Evolutionary conservation across 1,140 invertebrate genomes (phyloP), one percentile per base, ranked within the genome.

Genomic region (Macrobrachium nipponense): DNA sequence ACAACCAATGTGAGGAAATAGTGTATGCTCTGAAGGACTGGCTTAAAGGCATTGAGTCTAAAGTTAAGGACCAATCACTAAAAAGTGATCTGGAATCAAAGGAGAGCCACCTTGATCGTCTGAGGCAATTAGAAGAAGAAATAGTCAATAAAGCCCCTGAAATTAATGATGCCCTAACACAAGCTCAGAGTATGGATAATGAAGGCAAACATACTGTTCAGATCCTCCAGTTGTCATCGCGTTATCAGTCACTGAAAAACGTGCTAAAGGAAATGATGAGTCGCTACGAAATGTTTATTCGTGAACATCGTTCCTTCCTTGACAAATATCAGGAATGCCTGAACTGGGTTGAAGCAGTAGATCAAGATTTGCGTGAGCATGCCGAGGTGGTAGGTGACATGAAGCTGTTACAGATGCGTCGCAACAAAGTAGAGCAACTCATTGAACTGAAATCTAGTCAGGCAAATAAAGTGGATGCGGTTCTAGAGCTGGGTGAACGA

Each of bases 401-500:
- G 84, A 93, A 94, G 68, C 93, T 96, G 59, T 91, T 98, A 18
- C 96, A 98, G 92, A 95, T 95, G 87, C 94, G 96, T 89, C 95
- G 97, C 90, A 95, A 95, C 75, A 95, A 95, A 89, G 93, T 98
- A 73, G 94, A 96, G 89, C 94, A 96, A 89, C 92, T 98, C 58
- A 94, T 94, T 12, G 96, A 98, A 89, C 93, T 94, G 2, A 94
- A 95, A 87, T 96, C 95, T 20, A 95, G 95, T 89, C 96, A 97
- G 90, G 95, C 94, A 76, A 93, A 94, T n/a, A 93, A 94, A 66
- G 96, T 98, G 90, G 97, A 98, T 90, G 94, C 94, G 82, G 93
- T 98, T 1, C 93, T 97, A 36, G 97, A 98, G 90, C 93, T 95
- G 79, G 97, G 97, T 14, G 97, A 99, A 92, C 96, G 96, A 91